Conservation (phyloP, 2,113 vertebrate genomes). For the Ursus arctos region DNA sequence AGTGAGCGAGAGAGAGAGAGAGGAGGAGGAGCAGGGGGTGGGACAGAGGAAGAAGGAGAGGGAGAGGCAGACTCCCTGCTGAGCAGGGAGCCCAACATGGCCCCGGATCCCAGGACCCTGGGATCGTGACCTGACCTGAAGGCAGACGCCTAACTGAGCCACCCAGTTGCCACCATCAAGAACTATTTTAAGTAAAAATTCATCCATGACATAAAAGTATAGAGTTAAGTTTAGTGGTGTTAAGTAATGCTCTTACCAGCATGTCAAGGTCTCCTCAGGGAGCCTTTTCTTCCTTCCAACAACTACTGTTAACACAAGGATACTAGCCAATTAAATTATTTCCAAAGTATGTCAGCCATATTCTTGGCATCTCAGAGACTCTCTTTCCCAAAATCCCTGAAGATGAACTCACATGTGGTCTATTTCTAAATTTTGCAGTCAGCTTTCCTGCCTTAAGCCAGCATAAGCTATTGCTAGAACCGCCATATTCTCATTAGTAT, state of each 20-base stretch:
- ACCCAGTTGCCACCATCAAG: not conserved
- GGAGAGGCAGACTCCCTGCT: too few species aligned
- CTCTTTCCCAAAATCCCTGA: not conserved
- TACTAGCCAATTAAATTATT: not conserved
- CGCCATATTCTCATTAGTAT: not conserved
- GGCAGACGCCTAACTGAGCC: too few species aligned
- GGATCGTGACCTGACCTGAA: too few species aligned
- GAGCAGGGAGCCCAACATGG: too few species aligned
- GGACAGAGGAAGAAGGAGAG: too few species aligned
- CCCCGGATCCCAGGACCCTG: too few species aligned
- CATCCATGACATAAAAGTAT: not conserved
- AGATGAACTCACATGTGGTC: not conserved
- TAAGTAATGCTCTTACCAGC: not conserved
- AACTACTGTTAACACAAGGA: conserved; percentile 23
- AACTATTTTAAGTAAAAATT: conserved; percentile 1
- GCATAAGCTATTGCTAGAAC: conserved; percentile 3
- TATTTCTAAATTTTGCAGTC: conserved; percentile 33
- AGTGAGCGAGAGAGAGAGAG: too few species aligned
- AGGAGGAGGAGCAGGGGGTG: too few species aligned
- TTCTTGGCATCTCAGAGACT: not conserved
- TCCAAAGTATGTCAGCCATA: not conserved
- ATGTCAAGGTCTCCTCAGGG: not conserved
- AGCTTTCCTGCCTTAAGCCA: not conserved
- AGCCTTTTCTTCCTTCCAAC: conserved; percentile 13
- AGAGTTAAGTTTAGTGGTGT: not conserved